phyloP scores from a whole-genome alignment of 1,140 invertebrate genomes.

The Aphaenogaster rudis region DNA sequence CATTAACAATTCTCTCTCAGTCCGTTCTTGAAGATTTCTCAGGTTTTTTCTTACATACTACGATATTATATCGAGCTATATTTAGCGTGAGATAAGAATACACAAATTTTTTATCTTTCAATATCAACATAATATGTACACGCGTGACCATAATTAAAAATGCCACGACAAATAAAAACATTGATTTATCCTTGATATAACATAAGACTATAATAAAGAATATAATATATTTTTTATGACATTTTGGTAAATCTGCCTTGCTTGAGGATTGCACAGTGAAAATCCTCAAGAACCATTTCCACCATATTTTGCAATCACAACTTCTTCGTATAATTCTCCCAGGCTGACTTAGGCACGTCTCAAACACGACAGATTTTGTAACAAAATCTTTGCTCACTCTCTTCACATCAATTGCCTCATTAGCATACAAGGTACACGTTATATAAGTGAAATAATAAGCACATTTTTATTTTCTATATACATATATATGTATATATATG shows the following conservation, averaged over 20 bases:
- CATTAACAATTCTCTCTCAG: conserved; percentile 74
- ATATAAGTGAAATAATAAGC: conserved; percentile 78
- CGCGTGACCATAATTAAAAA: conserved; percentile 77
- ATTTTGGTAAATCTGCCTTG: conserved; percentile 76
- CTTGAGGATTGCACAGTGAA: conserved; percentile 60
- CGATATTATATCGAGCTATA: conserved; percentile 33
- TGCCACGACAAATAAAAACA: conserved; percentile 83
- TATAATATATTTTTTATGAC: conserved; percentile 80
- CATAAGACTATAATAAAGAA: conserved; percentile 85
- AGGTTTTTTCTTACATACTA: conserved; percentile 24
- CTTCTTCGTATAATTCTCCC: conserved; percentile 1
- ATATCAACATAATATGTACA: conserved; percentile 81
- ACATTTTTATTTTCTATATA: conserved; percentile 76
- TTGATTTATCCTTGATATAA: conserved; percentile 83
- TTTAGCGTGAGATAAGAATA: conserved; percentile 45
- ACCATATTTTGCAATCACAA: conserved; percentile 14
- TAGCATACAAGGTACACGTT: conserved; percentile 75
- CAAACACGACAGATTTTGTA: conserved; percentile 77
- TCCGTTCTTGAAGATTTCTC: conserved; percentile 61
- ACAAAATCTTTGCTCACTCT: conserved; percentile 52
- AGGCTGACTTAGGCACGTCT: conserved; percentile 37
- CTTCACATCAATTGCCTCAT: conserved; percentile 62
- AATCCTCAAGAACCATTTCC: not conserved
- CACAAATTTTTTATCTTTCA: conserved; percentile 35
- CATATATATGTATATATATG: not conserved